These are phyloP conservation scores for Psococerastis gibbosa DNA, from an alignment of 2,888 invertebrate genomes.

Conservation along the genomic window DNA sequence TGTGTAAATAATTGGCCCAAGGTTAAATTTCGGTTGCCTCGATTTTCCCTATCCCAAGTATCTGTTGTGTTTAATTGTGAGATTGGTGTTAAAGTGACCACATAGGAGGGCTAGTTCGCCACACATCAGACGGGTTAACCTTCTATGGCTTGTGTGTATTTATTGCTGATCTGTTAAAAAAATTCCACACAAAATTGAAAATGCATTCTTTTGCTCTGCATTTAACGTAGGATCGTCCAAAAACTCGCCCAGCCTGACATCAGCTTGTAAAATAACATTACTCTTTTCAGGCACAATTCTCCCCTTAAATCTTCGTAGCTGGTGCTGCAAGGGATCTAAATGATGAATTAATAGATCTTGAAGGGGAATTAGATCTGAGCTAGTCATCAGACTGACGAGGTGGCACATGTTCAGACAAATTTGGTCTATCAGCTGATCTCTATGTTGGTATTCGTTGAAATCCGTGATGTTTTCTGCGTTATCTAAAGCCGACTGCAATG, in stretches of 20 bases:
- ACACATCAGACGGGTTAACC: too few species aligned
- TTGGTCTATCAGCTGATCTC: conserved; percentile 64
- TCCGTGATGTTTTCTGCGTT: conserved; percentile 57
- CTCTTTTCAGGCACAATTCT: conserved; percentile 16
- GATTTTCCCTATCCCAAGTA: too few species aligned
- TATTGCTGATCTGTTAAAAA: background rate
- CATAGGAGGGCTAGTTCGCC: too few species aligned
- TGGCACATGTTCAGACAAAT: conserved; percentile 23
- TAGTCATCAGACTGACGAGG: conserved; percentile 20
- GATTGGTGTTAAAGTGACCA: too few species aligned
- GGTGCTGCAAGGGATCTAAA: conserved; percentile 16
- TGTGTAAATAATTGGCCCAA: too few species aligned
- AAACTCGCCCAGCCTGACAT: background rate
- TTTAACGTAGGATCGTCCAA: background rate
- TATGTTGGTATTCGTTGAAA: conserved; percentile 64
- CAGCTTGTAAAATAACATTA: background rate
- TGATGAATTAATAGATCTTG: conserved; percentile 14
- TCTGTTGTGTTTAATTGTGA: too few species aligned
- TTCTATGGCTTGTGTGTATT: too few species aligned
- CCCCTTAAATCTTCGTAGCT: conserved; percentile 15
- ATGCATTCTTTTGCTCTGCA: background rate
- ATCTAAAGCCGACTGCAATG: conserved; percentile 49
- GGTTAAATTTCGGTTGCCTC: too few species aligned
- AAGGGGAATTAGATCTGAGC: conserved; percentile 20
- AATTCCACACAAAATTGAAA: background rate